A percentile compares a stretch with the other conserved stretches of the same genome.
phyloP scores from a whole-genome alignment of 2,113 vertebrate genomes.

The Syngnathus scovelli region DNA sequence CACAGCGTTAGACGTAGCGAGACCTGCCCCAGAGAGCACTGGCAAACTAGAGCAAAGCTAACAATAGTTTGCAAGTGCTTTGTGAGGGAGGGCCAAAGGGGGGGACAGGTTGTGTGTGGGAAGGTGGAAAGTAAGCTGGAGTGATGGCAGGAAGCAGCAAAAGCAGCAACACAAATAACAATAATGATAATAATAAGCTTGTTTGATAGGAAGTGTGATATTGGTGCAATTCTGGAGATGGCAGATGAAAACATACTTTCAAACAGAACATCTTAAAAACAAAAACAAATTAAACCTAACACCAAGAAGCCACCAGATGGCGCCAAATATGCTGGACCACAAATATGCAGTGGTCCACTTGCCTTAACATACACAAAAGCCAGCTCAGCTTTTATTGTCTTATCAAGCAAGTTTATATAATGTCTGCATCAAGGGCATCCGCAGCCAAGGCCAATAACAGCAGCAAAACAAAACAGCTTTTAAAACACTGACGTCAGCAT shows the following conservation, averaged over 20 bases:
- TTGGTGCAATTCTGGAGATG: too few relatives aligned
- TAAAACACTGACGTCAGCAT: background rate
- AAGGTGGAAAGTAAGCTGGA: conserved; percentile 36
- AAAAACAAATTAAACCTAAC: background rate
- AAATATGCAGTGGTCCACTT: background rate
- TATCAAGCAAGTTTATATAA: background rate
- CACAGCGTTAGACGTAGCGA: conserved; percentile 77
- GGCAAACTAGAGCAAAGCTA: conserved; percentile 36
- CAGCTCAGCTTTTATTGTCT: background rate
- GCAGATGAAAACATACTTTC: too few relatives aligned
- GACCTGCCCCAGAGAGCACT: conserved; percentile 46
- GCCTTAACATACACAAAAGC: background rate
- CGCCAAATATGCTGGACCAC: background rate
- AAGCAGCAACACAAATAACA: conserved; percentile 45
- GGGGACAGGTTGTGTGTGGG: conserved; percentile 44
- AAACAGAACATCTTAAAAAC: background rate
- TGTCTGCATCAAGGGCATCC: background rate
- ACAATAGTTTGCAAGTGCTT: conserved; percentile 50
- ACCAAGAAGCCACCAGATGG: background rate
- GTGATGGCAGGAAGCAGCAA: conserved; percentile 60
- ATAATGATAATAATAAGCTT: background rate
- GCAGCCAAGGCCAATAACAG: background rate
- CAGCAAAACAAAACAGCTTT: background rate
- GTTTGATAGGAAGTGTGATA: background rate
- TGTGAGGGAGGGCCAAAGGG: conserved; percentile 41